Base-by-base conservation (phyloP, 2,113 vertebrate genomes). In the Steatornis caripensis region DNA sequence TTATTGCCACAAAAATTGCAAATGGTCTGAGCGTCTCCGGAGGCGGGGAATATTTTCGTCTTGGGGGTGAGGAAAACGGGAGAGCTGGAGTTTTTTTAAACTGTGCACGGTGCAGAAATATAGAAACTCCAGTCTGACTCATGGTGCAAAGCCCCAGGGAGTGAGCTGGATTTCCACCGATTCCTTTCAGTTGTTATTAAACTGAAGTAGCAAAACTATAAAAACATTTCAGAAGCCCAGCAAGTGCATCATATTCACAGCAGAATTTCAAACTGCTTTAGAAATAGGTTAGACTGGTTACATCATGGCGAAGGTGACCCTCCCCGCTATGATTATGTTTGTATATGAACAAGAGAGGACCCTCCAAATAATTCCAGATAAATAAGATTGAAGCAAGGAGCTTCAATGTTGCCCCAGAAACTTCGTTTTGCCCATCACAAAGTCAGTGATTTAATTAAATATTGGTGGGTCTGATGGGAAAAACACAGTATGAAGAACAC, bases 91-190 rank as follows among this genome's bases (percentile, higher is more conserved):
- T 34, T 95, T 91, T 89, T 89, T n/a, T 27, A 36, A 72, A 55
- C 26, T 7, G 15, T 29, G 15, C 2, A 0, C 0, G 2, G 34
- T 24, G 12, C n/a, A 62, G 48, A 61, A 62, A 34, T 27, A 6
- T 1, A 68, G 36, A 39, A 45, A 37, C 12, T 27, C 53, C 24
- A 18, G 37, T 7, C 37, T 29, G 58, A 39, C 18, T 89, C 20
- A 9, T 0, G 2, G 21, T 45, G 45, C 34, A 76, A 64, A 66
- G 18, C 19, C 24, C 20, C 22, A 8, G 66, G 30, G 85, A 77
- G 24, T 2, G 10, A 71, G n/a, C 19, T 70, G 57, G 36, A 32
- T 66, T 93, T 57, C 62, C 53, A 20, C 2, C 3, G 2, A 32
- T 66, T 71, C 37, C 45, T 64, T 78, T 61, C 24, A 16, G n/a